Base-by-base conservation (phyloP, 2,797 vertebrate species). In the Crocodylus rhombifer region DNA sequence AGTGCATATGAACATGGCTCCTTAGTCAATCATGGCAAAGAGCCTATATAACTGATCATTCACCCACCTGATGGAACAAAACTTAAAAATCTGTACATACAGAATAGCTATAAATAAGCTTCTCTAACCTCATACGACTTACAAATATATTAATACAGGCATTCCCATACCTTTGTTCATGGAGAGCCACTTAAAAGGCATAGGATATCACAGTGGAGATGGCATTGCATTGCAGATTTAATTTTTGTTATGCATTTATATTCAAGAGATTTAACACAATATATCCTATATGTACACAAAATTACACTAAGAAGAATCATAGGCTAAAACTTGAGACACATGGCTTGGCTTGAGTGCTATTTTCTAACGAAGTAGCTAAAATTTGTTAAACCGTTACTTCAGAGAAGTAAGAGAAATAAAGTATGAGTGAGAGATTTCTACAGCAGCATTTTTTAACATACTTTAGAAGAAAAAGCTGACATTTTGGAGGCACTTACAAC, bases 61-160 rank as follows among this genome's bases (percentile, higher is more conserved):
- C 78, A 82, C 88, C 80, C 3, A 0, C 63, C 3, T 82, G 42
- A 89, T 67, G 17, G 90, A 94, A 91, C 64, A 0, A 2, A 30
- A 28, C 86, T 63, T 63, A n/a, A 42, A 84, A 65, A 78, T 89
- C 8, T 86, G 28, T 60, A 21, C 91, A 71, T 84, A 88, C 36
- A 80, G 88, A 92, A 25, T 3, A 87, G 36, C 18, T 71, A 93
- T 1, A 95, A 73, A 84, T 75, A 89, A 79, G 28, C 78, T 77
- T 13, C 65, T 84, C 36, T 67, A 76, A 80, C 63, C 42, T 87
- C 30, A 2, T 12, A 16, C n/a, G 30, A 91, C 86, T 87, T 77
- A 86, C 62, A 92, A 94, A 86, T n/a, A n/a, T 20, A 65, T 85
- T 84, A 86, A 88, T 17, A 89, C 55, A 93, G 30, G 36, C 26